Evolutionary conservation across 2,888 invertebrate genomes (phyloP).

Genomic region (Cistogaster globosa): DNA sequence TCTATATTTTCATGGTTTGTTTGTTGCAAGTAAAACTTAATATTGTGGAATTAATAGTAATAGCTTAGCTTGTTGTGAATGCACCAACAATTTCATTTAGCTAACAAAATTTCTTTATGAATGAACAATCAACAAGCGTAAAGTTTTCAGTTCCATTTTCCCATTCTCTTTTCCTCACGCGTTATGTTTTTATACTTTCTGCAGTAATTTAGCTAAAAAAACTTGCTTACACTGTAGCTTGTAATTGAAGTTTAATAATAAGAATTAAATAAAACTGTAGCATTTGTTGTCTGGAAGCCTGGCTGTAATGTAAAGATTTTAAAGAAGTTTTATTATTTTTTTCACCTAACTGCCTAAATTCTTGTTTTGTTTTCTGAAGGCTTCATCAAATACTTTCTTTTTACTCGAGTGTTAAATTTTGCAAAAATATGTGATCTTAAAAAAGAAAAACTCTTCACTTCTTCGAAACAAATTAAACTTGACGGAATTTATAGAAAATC

Average conservation of each 20-base stretch:
- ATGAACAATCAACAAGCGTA: slow-evolving; percentile 61
- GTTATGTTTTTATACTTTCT: neutral
- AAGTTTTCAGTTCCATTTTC: slow-evolving; percentile 32
- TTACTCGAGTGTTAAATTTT: too few relatives aligned
- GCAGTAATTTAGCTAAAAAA: neutral
- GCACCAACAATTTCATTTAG: slow-evolving; percentile 51
- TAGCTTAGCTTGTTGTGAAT: slow-evolving; percentile 38
- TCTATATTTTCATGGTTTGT: too few relatives aligned
- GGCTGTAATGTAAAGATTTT: neutral
- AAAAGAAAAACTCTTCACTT: neutral
- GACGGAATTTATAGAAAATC: slow-evolving; percentile 21
- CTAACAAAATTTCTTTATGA: slow-evolving; percentile 52
- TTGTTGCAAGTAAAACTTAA: slow-evolving; percentile 16
- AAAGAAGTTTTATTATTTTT: neutral
- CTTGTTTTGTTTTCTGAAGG: too few relatives aligned
- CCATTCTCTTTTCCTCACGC: neutral
- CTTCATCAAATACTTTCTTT: too few relatives aligned
- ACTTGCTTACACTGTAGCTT: too few relatives aligned
- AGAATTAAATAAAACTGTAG: neutral
- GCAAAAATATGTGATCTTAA: too few relatives aligned
- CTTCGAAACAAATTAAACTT: slow-evolving; percentile 38
- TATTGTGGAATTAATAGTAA: slow-evolving; percentile 59
- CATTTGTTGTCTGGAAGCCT: neutral
- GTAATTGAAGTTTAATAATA: neutral
- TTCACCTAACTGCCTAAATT: too few relatives aligned